These are phyloP conservation scores for Ernsta delagoae DNA, from an alignment of 2,888 invertebrate species.

Conservation along the genomic window DNA sequence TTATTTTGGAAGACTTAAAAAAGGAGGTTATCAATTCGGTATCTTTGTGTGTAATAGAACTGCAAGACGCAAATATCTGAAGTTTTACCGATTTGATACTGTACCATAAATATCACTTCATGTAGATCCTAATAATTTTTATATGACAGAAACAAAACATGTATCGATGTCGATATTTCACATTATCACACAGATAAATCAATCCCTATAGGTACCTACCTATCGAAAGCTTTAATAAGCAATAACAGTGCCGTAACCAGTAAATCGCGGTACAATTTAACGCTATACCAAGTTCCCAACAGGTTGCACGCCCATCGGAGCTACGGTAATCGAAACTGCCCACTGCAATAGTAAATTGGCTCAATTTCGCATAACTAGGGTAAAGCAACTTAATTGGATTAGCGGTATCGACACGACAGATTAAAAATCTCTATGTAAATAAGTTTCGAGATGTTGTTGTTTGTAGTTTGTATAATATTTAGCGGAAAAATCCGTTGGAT, in stretches of 20 bases:
- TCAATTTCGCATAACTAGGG: conserved; percentile 36
- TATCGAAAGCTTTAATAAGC: conserved; percentile 18
- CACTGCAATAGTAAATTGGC: conserved; percentile 35
- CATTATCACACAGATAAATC: conserved; percentile 16
- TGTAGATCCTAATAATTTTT: too few species aligned
- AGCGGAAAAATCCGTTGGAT: neutral
- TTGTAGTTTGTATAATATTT: too few species aligned
- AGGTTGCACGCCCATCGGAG: conserved; percentile 31
- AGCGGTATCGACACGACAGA: conserved; percentile 31
- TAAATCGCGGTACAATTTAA: conserved; percentile 32
- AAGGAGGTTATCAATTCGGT: too few species aligned
- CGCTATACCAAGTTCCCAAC: conserved; percentile 21
- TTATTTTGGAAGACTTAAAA: too few species aligned
- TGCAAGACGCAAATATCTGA: too few species aligned
- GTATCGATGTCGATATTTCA: conserved; percentile 7
- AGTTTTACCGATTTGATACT: too few species aligned
- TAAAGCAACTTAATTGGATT: conserved; percentile 36
- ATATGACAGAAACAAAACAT: too few species aligned
- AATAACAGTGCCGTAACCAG: conserved; percentile 31
- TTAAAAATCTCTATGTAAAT: conserved; percentile 30
- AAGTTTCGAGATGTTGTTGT: neutral
- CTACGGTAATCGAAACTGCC: conserved; percentile 28
- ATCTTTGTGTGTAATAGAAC: too few species aligned
- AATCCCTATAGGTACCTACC: neutral
- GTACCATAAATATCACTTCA: too few species aligned